phyloP scores from a whole-genome alignment of 2,888 invertebrate species.

The Acanthococcus lagerstroemiae region DNA sequence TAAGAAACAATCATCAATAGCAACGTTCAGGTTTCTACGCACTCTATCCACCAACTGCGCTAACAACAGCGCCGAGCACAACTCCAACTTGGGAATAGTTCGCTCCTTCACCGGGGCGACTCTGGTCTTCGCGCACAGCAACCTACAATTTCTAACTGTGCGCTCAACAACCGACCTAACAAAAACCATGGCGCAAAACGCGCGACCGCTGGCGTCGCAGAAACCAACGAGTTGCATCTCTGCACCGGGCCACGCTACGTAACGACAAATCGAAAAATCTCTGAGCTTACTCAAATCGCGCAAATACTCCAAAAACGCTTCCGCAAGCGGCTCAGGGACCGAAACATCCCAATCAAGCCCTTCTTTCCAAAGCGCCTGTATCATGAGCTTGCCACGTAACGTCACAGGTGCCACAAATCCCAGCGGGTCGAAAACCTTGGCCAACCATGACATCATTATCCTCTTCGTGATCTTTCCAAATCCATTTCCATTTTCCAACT shows the following conservation, averaged over 20 bases:
- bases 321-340: background rate
- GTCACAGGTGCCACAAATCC: background rate
- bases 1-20: background rate
- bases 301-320: background rate
- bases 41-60: background rate
- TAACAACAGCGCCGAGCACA: background rate
- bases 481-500: background rate
- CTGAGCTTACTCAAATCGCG: background rate
- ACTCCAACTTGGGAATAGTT: background rate
- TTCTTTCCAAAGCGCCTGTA: background rate
- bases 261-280: background rate
- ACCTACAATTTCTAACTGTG: background rate
- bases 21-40: background rate
- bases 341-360: background rate
- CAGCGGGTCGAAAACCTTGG: background rate
- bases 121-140: background rate
- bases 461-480: background rate
- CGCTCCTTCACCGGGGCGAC: background rate
- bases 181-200: background rate
- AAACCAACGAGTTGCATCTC: background rate
- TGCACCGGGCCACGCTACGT: background rate
- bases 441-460: background rate
- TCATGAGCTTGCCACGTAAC: background rate
- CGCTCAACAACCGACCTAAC: background rate
- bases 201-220: background rate